phyloP scores from a whole-genome alignment of 2,888 invertebrate genomes.

The Caenorhabditis sp. region DNA sequence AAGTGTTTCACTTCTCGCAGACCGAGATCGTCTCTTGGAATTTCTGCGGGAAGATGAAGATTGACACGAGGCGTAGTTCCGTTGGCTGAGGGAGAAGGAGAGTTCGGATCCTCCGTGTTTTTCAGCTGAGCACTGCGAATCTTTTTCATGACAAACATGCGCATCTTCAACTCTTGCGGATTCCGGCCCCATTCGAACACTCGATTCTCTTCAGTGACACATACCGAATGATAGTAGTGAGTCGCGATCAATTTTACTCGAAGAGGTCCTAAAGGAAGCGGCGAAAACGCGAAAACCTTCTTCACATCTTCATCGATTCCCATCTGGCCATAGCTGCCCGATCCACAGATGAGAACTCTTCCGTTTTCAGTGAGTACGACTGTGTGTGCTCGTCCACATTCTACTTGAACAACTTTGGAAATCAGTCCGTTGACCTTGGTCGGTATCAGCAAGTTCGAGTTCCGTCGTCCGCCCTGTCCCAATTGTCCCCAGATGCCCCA shows the following conservation, averaged over 20 bases:
- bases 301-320: conserved; percentile 69
- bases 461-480: conserved; percentile 63
- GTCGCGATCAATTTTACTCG: conserved; percentile 61
- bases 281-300: conserved; percentile 64
- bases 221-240: conserved; percentile 78
- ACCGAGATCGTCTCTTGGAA: conserved; percentile 72
- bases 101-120: conserved; percentile 40
- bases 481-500: conserved; percentile 80
- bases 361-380: conserved; percentile 67
- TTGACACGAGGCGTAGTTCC: conserved; percentile 45
- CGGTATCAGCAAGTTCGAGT: conserved; percentile 43
- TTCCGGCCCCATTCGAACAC: conserved; percentile 78
- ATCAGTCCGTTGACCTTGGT: conserved; percentile 61
- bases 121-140: conserved; percentile 65
- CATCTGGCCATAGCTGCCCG: conserved; percentile 72
- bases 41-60: conserved; percentile 63
- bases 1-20: conserved; percentile 68
- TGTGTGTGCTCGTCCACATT: conserved; percentile 73
- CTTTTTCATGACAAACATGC: conserved; percentile 74
- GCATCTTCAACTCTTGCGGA: conserved; percentile 78
- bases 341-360: conserved; percentile 55
- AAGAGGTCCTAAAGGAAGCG: conserved; percentile 40
- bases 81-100: conserved; percentile 18
- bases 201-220: conserved; percentile 68
- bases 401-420: conserved; percentile 48